These are phyloP conservation scores for Cotesia chilonis DNA, from an alignment of 1,140 invertebrate genomes.

Conservation along the genomic window DNA sequence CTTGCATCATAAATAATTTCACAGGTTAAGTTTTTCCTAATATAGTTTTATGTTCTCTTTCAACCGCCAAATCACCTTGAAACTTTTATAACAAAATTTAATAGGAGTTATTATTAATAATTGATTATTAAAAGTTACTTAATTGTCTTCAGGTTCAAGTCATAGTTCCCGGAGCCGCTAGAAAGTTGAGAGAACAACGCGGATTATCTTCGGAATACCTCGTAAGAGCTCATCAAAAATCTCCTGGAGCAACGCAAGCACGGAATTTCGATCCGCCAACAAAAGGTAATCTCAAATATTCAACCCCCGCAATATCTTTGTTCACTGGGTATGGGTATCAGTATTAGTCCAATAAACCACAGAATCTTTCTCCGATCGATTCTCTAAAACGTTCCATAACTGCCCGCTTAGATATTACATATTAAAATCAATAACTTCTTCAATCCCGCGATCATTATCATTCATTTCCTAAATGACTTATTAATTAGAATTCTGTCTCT, in stretches of 20 bases:
- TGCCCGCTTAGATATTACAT: too few species aligned
- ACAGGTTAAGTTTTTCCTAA: too few species aligned
- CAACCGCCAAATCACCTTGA: too few species aligned
- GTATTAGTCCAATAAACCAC: background rate
- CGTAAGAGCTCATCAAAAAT: constrained; percentile 62
- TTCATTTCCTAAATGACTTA: too few species aligned
- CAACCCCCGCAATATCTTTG: background rate
- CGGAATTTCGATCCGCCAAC: constrained; percentile 55
- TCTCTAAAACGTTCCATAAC: too few species aligned
- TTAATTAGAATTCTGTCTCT: too few species aligned
- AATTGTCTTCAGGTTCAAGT: constrained; percentile 62
- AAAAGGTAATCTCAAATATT: constrained; percentile 48
- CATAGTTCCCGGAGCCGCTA: constrained; percentile 72
- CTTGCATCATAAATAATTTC: too few species aligned
- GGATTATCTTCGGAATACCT: constrained; percentile 63
- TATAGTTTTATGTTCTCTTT: too few species aligned
- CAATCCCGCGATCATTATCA: too few species aligned
- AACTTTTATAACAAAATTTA: background rate
- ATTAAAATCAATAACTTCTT: too few species aligned
- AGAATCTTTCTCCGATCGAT: too few species aligned
- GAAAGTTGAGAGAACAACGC: constrained; percentile 68
- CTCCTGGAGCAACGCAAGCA: constrained; percentile 56
- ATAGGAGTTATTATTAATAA: background rate
- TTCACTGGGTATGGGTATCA: background rate
- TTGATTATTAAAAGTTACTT: background rate